Base-by-base conservation (phyloP, 1,140 invertebrate genomes). In the Drosophila busckii region DNA sequence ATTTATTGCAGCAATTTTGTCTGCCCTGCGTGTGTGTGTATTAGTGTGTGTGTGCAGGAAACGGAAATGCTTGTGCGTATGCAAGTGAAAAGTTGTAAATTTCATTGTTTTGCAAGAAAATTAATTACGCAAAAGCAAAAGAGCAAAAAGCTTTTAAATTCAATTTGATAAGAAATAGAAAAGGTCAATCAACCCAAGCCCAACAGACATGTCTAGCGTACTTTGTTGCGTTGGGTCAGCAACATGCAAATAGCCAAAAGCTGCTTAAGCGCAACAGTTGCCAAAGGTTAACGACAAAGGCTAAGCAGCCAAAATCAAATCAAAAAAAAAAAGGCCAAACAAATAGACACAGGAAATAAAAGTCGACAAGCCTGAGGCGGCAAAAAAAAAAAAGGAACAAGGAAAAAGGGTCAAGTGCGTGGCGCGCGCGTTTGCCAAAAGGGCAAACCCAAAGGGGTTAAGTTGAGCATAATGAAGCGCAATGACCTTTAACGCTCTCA, bases 1-100 rank as follows among this genome's bases (percentile, higher is more conserved):
- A 85, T 85, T 85, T 85, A 85, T 85, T 76, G 73, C 82, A 45
- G 75, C 70, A 85, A 85, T 85, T 85, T 85, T 68, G 70, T 76
- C 59, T 54, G 61, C 53, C 44, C 6, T 48, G 34, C 35, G 13
- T 35, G 29, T 40, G 25, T 40, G 35, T 65, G 25, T 48, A 15
- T 53, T 26, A 46, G 37, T 65, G 56, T 34, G 34, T 32, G 58
- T 34, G 26, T 17, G 26, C 45, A 78, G 68, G 50, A 80, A 80
- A 25, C 73, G 73, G 73, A 80, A 80, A 64, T 71, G 63, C 68
- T 80, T 70, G 31, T 65, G 29, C 56, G 58, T 70, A 54, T 61
- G 23, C 37, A 7, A 50, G 26, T 65, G 34, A 32, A 70, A 75
- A 70, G 58, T 71, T 75, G 62, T 84, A 76, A 82, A 82, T 82